Evolutionary conservation across 2,797 vertebrate species (phyloP).

Genomic region (Buphagus erythrorhynchus): DNA sequence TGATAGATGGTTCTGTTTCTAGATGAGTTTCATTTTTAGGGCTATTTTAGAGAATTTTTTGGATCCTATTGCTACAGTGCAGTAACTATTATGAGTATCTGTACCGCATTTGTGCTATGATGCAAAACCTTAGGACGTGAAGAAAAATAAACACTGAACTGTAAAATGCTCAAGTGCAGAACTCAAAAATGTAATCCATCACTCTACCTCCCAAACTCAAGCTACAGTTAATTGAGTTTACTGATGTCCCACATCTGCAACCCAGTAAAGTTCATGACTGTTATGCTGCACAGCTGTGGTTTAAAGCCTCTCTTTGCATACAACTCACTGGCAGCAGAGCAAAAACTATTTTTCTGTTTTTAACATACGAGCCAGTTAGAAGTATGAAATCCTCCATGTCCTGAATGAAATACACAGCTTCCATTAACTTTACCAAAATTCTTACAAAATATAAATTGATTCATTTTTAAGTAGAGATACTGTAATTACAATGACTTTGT

Average conservation of each 20-base stretch:
- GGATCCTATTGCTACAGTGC: not conserved
- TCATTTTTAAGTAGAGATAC: constrained; percentile 40
- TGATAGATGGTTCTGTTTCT: not conserved
- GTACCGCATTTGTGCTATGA: not conserved
- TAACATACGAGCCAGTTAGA: constrained; percentile 59
- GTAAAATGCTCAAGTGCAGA: not conserved
- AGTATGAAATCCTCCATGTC: constrained; percentile 17
- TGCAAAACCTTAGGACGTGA: not conserved
- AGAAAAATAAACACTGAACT: not conserved
- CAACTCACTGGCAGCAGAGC: constrained; percentile 53
- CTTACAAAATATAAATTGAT: constrained; percentile 44
- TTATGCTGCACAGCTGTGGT: constrained; percentile 57
- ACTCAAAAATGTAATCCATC: constrained; percentile 29
- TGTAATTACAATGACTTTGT: constrained; percentile 48
- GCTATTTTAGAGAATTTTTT: not conserved
- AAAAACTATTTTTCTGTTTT: constrained; percentile 62
- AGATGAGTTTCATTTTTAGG: not conserved
- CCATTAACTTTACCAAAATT: constrained; percentile 47
- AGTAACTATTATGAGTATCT: not conserved
- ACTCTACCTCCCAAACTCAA: constrained; percentile 12
- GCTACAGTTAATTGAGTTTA: constrained; percentile 57
- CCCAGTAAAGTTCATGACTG: constrained; percentile 66
- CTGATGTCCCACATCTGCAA: constrained; percentile 68
- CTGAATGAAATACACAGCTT: constrained; percentile 35
- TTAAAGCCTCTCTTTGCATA: constrained; percentile 58